Evolutionary conservation across 1,140 invertebrate genomes (phyloP).

Genomic region (Drosophila kanapiae): DNA sequence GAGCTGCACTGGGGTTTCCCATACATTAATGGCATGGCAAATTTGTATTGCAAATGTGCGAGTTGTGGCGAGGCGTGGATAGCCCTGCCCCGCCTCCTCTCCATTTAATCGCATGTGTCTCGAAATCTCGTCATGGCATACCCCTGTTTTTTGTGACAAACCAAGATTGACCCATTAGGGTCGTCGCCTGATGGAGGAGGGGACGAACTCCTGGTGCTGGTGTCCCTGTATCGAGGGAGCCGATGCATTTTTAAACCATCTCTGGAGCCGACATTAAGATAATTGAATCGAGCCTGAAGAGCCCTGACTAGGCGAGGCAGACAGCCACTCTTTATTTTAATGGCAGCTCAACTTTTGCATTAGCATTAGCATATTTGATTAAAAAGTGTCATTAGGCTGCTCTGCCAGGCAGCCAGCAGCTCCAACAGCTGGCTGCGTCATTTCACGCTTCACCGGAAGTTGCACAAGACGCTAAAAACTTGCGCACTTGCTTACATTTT

Average conservation of each 20-base stretch:
- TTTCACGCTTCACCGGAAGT: slow-evolving; percentile 73
- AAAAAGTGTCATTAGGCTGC: slow-evolving; percentile 79
- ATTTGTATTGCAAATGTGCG: slow-evolving; percentile 78
- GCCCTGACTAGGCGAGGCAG: too few species aligned
- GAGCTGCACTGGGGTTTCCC: slow-evolving; percentile 22
- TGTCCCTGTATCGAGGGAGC: neutral
- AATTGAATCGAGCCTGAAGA: slow-evolving; percentile 18
- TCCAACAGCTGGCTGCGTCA: slow-evolving; percentile 31
- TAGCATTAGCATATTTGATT: slow-evolving; percentile 83
- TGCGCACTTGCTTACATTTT: slow-evolving; percentile 70
- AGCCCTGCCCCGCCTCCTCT: neutral
- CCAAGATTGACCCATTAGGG: slow-evolving; percentile 20
- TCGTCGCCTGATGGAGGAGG: neutral
- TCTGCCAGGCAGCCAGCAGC: neutral
- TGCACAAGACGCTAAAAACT: slow-evolving; percentile 68
- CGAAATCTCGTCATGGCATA: slow-evolving; percentile 26
- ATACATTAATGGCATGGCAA: slow-evolving; percentile 75
- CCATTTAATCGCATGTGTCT: slow-evolving; percentile 36
- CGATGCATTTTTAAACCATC: neutral
- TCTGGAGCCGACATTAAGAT: slow-evolving; percentile 9
- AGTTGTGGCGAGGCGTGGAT: slow-evolving; percentile 36
- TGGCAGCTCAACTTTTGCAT: slow-evolving; percentile 62
- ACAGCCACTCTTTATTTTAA: slow-evolving; percentile 53
- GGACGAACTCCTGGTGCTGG: neutral
- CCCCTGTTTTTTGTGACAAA: neutral